Evolutionary conservation across 2,888 invertebrate genomes (phyloP).

Genomic region (Rhynchonema sp.): DNA sequence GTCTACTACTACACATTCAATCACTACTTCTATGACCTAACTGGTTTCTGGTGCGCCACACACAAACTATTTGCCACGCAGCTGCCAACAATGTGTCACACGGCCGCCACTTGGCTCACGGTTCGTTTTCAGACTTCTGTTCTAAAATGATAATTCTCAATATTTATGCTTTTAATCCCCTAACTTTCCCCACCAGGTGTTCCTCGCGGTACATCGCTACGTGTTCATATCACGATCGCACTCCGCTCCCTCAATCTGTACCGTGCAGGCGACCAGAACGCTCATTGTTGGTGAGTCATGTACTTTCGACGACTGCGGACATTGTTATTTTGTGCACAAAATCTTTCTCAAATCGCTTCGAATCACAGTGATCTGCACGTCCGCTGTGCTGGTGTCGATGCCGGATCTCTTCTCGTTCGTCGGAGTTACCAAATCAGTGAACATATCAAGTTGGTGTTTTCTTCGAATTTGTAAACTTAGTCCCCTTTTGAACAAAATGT

Average conservation of each 20-base stretch:
- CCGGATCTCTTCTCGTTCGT: not conserved
- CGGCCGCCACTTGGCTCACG: constrained; percentile 79
- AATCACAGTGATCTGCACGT: not conserved
- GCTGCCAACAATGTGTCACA: constrained; percentile 68
- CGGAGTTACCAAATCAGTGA: too few species aligned
- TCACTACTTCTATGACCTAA: constrained; percentile 8
- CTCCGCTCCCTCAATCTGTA: too few species aligned
- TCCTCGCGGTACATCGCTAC: not conserved
- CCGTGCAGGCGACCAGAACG: too few species aligned
- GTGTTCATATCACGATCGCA: too few species aligned
- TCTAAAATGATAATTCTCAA: not conserved
- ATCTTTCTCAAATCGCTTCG: too few species aligned
- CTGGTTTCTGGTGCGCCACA: not conserved
- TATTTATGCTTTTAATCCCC: not conserved
- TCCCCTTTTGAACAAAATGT: too few species aligned
- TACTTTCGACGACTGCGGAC: too few species aligned
- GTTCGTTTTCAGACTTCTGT: constrained; percentile 29
- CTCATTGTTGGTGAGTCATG: too few species aligned
- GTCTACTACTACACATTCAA: constrained; percentile 24
- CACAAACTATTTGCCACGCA: not conserved
- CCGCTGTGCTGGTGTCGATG: not conserved
- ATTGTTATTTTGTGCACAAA: too few species aligned
- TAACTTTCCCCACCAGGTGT: not conserved
- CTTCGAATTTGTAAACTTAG: too few species aligned
- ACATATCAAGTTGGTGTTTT: too few species aligned